Evolutionary conservation across 2,797 vertebrate genomes (phyloP).

Genomic region (Sebastes minor): DNA sequence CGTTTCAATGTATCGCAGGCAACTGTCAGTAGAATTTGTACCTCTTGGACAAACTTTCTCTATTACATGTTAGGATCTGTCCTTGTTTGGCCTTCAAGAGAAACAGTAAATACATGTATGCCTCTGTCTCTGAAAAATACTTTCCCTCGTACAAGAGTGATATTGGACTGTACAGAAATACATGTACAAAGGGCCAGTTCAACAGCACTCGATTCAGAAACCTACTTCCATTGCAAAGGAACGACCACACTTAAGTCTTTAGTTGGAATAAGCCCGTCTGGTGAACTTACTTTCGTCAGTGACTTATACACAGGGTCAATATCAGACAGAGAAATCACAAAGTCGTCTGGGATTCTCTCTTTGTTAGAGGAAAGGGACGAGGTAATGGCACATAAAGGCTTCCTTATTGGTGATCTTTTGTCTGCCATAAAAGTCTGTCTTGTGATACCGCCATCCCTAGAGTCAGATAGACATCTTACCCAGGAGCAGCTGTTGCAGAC

Average conservation of each 20-base stretch:
- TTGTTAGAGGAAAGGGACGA: background rate
- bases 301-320: background rate
- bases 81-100: background rate
- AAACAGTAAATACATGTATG: background rate
- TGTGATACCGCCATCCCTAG: background rate
- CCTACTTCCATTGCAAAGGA: background rate
- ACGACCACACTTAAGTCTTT: background rate
- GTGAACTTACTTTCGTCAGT: background rate
- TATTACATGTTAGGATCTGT: background rate
- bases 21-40: background rate
- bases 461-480: background rate
- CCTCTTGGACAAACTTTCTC: background rate
- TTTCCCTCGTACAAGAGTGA: background rate
- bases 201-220: background rate
- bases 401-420: background rate
- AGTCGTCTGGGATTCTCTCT: background rate
- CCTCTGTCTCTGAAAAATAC: background rate
- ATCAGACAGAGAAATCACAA: background rate
- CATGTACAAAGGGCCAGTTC: background rate
- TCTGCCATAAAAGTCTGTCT: background rate
- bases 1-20: background rate
- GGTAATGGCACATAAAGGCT: background rate
- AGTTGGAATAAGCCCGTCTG: background rate
- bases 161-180: background rate
- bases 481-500: background rate